Evolutionary conservation across 2,888 invertebrate species (phyloP).

Genomic region (Hirtodrosophila trivittata): DNA sequence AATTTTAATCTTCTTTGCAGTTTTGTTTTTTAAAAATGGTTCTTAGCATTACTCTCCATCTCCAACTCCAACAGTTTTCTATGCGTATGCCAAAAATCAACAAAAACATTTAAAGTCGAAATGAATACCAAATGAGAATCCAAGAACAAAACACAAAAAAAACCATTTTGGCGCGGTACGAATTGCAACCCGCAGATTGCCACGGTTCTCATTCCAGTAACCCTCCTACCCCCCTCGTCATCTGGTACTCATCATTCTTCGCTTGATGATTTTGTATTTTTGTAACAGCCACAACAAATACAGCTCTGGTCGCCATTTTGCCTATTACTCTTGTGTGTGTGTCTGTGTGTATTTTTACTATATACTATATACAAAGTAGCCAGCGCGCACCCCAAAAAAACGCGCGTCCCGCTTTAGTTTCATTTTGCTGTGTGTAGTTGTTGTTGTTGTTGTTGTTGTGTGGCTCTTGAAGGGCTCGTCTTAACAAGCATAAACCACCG

Average conservation of each 20-base stretch:
- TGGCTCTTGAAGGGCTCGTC: constrained; percentile 58
- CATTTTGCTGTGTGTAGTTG: constrained; percentile 23
- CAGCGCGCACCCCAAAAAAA: constrained; percentile 52
- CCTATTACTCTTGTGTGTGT: constrained; percentile 1
- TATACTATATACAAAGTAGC: constrained; percentile 54
- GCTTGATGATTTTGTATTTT: constrained; percentile 57
- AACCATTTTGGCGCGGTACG: constrained; percentile 62
- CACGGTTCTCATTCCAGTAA: constrained; percentile 13
- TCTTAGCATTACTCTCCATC: too few relatives aligned
- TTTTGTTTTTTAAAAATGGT: too few relatives aligned
- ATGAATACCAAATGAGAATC: too few relatives aligned
- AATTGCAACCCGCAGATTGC: constrained; percentile 57
- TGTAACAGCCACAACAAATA: constrained; percentile 47
- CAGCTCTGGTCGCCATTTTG: constrained; percentile 47
- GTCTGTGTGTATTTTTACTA: constrained; percentile 10
- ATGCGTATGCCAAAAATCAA: too few relatives aligned
- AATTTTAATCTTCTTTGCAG: too few relatives aligned
- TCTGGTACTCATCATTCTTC: background rate
- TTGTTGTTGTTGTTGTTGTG: constrained; percentile 12
- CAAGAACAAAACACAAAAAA: constrained; percentile 25
- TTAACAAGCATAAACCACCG: constrained; percentile 66
- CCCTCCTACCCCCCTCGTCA: constrained; percentile 6
- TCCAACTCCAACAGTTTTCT: too few relatives aligned
- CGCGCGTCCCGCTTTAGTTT: constrained; percentile 43
- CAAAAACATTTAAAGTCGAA: too few relatives aligned